Percentiles rank a stretch among this genome's conserved stretches.
phyloP scores from a whole-genome alignment of 2,113 vertebrate genomes.

The Todiramphus saurophagus region DNA sequence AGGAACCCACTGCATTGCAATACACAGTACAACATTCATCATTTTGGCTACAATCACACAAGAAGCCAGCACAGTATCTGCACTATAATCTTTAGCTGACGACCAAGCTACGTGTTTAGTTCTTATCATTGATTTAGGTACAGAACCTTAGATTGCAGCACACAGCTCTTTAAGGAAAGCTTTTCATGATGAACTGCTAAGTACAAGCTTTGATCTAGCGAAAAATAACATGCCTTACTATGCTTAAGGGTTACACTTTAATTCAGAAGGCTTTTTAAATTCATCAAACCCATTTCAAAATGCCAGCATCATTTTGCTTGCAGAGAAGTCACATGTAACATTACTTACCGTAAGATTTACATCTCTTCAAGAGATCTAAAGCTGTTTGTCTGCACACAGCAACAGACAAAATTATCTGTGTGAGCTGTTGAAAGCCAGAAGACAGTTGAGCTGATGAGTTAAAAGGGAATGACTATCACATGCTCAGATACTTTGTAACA shows the following conservation, averaged over 20 bases:
- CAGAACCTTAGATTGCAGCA: neutral
- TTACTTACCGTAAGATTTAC: conserved; percentile 11
- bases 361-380: conserved; percentile 25
- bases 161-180: neutral
- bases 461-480: conserved; percentile 52
- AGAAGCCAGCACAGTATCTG: neutral
- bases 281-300: neutral
- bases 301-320: neutral
- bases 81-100: neutral
- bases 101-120: neutral
- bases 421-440: conserved; percentile 12
- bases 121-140: neutral
- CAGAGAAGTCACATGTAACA: conserved; percentile 35
- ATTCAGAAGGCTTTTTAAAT: conserved; percentile 20
- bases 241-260: neutral
- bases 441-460: conserved; percentile 9
- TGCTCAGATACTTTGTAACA: neutral
- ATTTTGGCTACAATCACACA: neutral
- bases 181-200: neutral
- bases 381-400: neutral
- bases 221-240: neutral
- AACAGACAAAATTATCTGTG: neutral
- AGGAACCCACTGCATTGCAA: neutral
- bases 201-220: neutral
- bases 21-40: neutral